Percentiles rank a stretch among this genome's conserved stretches.
Evolutionary conservation across 2,888 invertebrate genomes (phyloP).

Genomic region (Drosophila paramelanica): DNA sequence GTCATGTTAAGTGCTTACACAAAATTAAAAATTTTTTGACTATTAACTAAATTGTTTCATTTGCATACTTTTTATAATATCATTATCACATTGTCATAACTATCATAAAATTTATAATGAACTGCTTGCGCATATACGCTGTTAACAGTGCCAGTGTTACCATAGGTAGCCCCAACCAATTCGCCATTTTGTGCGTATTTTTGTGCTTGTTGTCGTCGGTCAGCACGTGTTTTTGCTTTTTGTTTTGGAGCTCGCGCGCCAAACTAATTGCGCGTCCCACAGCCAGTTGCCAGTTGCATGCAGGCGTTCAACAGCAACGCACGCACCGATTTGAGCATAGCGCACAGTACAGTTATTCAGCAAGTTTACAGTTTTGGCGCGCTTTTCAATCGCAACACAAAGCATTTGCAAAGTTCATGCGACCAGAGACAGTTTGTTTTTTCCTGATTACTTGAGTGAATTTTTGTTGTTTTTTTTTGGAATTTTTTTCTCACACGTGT

Average conservation of each 20-base stretch:
- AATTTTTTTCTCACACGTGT: conserved; percentile 35
- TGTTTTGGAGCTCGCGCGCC: conserved; percentile 40
- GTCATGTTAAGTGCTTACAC: too few species aligned
- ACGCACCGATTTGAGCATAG: conserved; percentile 10
- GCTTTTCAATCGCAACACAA: conserved; percentile 32
- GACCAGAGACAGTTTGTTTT: conserved; percentile 31
- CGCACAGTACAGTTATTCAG: neutral
- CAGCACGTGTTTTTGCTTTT: neutral
- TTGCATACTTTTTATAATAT: too few species aligned
- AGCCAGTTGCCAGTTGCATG: conserved; percentile 57
- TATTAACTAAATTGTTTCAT: too few species aligned
- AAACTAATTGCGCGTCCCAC: conserved; percentile 48
- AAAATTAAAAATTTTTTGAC: too few species aligned
- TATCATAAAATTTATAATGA: too few species aligned
- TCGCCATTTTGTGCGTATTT: neutral
- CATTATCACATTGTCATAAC: too few species aligned
- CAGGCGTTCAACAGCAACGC: conserved; percentile 57
- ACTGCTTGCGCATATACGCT: conserved; percentile 10
- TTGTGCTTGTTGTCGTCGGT: neutral
- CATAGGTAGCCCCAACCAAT: conserved; percentile 1
- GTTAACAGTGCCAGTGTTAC: conserved; percentile 45
- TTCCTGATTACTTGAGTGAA: conserved; percentile 31
- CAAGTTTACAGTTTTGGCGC: conserved; percentile 59
- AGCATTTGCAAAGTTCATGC: conserved; percentile 52
- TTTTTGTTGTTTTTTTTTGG: conserved; percentile 13